Evolutionary conservation across 2,888 invertebrate species (phyloP).

Genomic region (Aleiodes testaceus): DNA sequence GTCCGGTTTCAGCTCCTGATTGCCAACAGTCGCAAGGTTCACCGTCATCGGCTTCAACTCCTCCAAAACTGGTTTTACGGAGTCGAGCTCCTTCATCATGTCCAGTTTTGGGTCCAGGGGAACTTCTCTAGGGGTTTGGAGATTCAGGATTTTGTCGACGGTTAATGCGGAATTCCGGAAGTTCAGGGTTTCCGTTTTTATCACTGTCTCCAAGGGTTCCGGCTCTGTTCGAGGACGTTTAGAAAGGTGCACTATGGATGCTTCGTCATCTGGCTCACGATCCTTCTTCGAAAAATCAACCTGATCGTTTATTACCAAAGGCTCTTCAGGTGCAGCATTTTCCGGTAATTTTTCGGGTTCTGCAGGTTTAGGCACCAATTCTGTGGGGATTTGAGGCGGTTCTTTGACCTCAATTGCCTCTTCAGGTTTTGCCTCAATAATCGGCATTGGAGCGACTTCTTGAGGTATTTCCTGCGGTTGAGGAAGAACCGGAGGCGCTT

Average conservation of each 20-base stretch:
- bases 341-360: no score
- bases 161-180: background rate
- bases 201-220: constrained; percentile 18
- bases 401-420: background rate
- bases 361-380: background rate
- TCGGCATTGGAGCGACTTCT: no score
- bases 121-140: background rate
- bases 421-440: background rate
- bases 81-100: constrained; percentile 13
- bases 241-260: constrained; percentile 45
- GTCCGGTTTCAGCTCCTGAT: constrained; percentile 47
- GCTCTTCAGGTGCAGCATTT: background rate
- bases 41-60: constrained; percentile 1
- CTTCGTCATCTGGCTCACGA: background rate
- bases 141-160: background rate
- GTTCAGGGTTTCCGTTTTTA: background rate
- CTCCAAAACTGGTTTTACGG: constrained; percentile 19
- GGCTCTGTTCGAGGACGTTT: constrained; percentile 50
- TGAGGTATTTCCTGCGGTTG: background rate
- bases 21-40: background rate
- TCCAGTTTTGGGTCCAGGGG: constrained; percentile 47
- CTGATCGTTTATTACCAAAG: background rate
- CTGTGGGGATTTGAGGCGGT: background rate
- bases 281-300: background rate
- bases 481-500: background rate